Percentiles rank a stretch among this genome's conserved stretches.
phyloP scores from a whole-genome alignment of 2,888 invertebrate genomes.

The Drosophila sordidapex region DNA sequence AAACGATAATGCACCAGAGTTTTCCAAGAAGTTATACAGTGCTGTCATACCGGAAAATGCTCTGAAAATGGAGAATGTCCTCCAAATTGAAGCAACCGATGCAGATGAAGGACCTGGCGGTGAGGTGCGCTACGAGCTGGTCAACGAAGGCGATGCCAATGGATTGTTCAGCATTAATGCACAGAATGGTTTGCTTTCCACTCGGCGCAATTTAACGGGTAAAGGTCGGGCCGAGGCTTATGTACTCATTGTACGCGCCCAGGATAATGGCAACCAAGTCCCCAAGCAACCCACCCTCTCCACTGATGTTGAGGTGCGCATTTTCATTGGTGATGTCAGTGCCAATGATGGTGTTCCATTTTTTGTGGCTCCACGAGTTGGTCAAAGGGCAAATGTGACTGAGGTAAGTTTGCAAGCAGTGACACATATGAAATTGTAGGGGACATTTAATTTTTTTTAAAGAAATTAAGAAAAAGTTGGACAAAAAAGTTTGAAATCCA shows the following conservation, averaged over 20 bases:
- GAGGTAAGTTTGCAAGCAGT: slow-evolving; percentile 86
- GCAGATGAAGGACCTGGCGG: slow-evolving; percentile 91
- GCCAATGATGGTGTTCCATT: slow-evolving; percentile 92
- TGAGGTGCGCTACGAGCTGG: slow-evolving; percentile 89
- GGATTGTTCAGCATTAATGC: slow-evolving; percentile 89
- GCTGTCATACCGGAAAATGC: slow-evolving; percentile 93
- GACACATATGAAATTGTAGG: rapidly evolving
- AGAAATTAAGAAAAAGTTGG: too few species aligned
- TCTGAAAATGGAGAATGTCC: slow-evolving; percentile 87
- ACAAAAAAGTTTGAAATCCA: neutral
- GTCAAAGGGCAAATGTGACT: slow-evolving; percentile 89
- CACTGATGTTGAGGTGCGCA: slow-evolving; percentile 87
- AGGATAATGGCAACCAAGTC: slow-evolving; percentile 88
- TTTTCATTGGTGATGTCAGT: slow-evolving; percentile 92
- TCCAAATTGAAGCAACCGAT: slow-evolving; percentile 90
- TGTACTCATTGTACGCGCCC: slow-evolving; percentile 88
- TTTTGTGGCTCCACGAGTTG: slow-evolving; percentile 89
- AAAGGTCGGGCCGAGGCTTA: slow-evolving; percentile 92
- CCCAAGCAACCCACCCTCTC: slow-evolving; percentile 86
- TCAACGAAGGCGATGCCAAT: slow-evolving; percentile 90
- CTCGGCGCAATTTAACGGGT: slow-evolving; percentile 89
- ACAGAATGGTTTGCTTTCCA: slow-evolving; percentile 89
- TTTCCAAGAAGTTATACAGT: slow-evolving; percentile 88
- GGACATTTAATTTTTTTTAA: neutral
- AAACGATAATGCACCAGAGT: slow-evolving; percentile 91